These are phyloP conservation scores for Linepithema humile DNA, from an alignment of 1,140 invertebrate species.

Conservation along the genomic window DNA sequence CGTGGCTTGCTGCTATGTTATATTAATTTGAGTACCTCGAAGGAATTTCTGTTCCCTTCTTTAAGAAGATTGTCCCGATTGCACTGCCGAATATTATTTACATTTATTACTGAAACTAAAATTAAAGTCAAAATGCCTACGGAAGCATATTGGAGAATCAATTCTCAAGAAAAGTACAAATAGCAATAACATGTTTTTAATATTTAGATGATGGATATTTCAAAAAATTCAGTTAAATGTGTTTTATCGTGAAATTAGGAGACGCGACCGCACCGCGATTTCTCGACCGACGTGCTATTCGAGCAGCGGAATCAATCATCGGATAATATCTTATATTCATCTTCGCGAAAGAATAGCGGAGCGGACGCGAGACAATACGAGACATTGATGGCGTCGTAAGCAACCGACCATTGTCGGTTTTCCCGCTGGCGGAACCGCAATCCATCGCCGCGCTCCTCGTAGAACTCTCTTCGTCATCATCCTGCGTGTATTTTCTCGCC, in stretches of 20 bases:
- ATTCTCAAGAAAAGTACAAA: not conserved
- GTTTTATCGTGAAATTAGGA: not conserved
- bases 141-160: not conserved
- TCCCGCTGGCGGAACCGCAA: conserved; percentile 26
- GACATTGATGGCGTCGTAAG: not conserved
- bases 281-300: not conserved
- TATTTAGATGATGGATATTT: not conserved
- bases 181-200: not conserved
- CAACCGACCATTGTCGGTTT: conserved; percentile 5
- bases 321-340: not conserved
- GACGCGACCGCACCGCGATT: not conserved
- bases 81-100: conserved; percentile 10
- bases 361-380: not conserved
- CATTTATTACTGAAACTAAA: not conserved
- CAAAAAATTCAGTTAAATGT: not conserved
- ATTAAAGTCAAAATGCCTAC: not conserved
- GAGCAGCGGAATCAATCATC: conserved; percentile 20
- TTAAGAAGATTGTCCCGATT: not conserved
- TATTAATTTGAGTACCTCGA: conserved; percentile 25
- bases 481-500: conserved; percentile 12
- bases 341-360: not conserved
- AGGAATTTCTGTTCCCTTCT: not conserved
- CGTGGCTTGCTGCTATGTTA: not conserved
- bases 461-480: not conserved
- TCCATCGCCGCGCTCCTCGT: not conserved